Percentiles rank a stretch among this genome's conserved stretches.
phyloP scores from a whole-genome alignment of 2,113 vertebrate genomes.

The Hippocampus abdominalis region DNA sequence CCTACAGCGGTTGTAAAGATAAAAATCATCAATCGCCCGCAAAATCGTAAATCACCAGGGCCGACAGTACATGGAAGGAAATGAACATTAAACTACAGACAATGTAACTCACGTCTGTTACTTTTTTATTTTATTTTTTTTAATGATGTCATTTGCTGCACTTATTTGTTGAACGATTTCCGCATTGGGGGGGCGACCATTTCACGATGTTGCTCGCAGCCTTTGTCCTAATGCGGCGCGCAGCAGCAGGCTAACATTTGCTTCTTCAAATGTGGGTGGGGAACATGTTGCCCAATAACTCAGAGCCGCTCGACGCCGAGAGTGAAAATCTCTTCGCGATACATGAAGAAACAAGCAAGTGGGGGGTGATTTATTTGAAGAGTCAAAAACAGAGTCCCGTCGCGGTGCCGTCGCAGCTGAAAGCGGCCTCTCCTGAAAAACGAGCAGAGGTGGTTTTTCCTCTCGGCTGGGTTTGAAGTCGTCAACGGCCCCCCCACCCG shows the following conservation, averaged over 20 bases:
- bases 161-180: background rate
- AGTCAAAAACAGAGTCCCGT: background rate
- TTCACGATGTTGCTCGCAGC: background rate
- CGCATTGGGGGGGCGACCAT: too few relatives aligned
- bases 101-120: background rate
- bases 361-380: conserved; percentile 4
- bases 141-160: background rate
- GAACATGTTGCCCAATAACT: conserved; percentile 72
- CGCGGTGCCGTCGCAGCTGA: background rate
- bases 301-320: conserved; percentile 59
- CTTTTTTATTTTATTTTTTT: too few relatives aligned
- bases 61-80: too few relatives aligned
- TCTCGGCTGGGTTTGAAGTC: conserved; percentile 2
- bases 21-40: too few relatives aligned
- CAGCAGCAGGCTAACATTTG: conserved; percentile 46
- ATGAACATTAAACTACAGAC: background rate
- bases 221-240: conserved; percentile 34
- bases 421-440: background rate
- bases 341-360: conserved; percentile 25
- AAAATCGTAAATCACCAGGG: too few relatives aligned
- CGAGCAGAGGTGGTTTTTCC: conserved; percentile 4
- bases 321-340: conserved; percentile 57
- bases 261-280: conserved; percentile 59
- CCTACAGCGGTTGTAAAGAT: background rate
- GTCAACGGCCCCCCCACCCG: conserved; percentile 29